phyloP scores from a whole-genome alignment of 2,888 invertebrate genomes.

The Chorisops tibialis region DNA sequence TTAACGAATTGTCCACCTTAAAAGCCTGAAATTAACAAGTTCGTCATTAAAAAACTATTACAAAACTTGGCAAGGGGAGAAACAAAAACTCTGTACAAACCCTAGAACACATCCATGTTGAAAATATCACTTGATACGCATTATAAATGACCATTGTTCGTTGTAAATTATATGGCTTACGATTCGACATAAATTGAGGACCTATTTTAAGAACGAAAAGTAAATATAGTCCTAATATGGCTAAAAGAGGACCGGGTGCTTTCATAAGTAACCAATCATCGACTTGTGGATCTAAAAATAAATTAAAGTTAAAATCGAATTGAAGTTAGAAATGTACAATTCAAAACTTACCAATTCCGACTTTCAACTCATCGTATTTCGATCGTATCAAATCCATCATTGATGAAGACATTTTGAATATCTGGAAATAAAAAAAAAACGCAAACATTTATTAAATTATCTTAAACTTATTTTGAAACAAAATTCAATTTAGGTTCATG shows the following conservation, averaged over 20 bases:
- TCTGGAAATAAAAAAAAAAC: too few relatives aligned
- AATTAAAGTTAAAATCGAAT: background rate
- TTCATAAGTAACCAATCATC: conserved; percentile 77
- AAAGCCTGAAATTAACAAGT: conserved; percentile 53
- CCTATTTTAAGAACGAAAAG: conserved; percentile 73
- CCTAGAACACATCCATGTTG: conserved; percentile 62
- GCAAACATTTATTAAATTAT: too few relatives aligned
- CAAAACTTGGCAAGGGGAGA: background rate
- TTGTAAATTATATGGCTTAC: conserved; percentile 70
- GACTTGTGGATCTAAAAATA: conserved; percentile 65
- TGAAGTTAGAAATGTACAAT: background rate
- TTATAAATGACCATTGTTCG: conserved; percentile 75
- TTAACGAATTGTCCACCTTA: conserved; percentile 54
- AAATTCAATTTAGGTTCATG: too few relatives aligned
- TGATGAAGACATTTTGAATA: conserved; percentile 24
- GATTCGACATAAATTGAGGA: conserved; percentile 71
- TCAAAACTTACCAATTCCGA: conserved; percentile 30
- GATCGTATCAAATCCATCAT: conserved; percentile 25
- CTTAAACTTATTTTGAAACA: too few relatives aligned
- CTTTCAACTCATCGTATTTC: conserved; percentile 29
- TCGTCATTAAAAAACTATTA: background rate
- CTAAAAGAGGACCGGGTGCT: conserved; percentile 67
- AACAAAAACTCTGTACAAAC: conserved; percentile 41
- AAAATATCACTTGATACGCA: conserved; percentile 82
- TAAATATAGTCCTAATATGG: conserved; percentile 64